These are phyloP conservation scores for Stegodyphus dumicola DNA, from an alignment of 1,140 invertebrate species.

Conservation along the genomic window DNA sequence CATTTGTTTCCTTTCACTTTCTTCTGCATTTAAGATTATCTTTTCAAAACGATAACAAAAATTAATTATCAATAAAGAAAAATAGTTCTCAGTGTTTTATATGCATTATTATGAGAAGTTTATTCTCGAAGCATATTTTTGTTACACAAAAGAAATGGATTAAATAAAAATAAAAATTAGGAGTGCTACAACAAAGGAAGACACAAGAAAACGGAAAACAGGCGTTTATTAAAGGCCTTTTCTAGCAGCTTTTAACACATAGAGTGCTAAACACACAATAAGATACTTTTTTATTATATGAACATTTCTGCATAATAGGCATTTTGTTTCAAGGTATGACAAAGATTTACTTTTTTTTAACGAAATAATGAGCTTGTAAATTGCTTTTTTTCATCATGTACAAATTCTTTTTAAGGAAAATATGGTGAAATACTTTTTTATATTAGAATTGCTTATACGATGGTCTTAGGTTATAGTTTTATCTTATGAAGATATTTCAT, in stretches of 20 bases:
- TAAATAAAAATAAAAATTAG: no score
- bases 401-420: constrained; percentile 49
- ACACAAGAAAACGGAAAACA: constrained; percentile 31
- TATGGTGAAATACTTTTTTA: constrained; percentile 39
- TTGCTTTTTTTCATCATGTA: constrained; percentile 37
- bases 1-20: no score
- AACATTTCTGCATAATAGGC: constrained; percentile 7
- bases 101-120: no score
- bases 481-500: constrained; percentile 24
- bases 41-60: no score
- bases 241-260: constrained; percentile 48
- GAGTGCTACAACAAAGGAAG: neutral
- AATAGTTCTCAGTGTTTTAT: no score
- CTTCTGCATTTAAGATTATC: no score
- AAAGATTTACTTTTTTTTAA: constrained; percentile 13
- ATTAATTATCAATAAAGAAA: no score
- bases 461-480: constrained; percentile 5
- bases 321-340: constrained; percentile 35
- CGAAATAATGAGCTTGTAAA: constrained; percentile 59
- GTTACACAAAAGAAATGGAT: no score
- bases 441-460: constrained; percentile 7
- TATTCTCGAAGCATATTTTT: no score
- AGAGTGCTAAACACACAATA: constrained; percentile 49
- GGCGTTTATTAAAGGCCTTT: constrained; percentile 53
- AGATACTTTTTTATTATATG: constrained; percentile 17